Base-by-base conservation (phyloP, 1,140 invertebrate genomes). In the Tetramorium parvispinum region DNA sequence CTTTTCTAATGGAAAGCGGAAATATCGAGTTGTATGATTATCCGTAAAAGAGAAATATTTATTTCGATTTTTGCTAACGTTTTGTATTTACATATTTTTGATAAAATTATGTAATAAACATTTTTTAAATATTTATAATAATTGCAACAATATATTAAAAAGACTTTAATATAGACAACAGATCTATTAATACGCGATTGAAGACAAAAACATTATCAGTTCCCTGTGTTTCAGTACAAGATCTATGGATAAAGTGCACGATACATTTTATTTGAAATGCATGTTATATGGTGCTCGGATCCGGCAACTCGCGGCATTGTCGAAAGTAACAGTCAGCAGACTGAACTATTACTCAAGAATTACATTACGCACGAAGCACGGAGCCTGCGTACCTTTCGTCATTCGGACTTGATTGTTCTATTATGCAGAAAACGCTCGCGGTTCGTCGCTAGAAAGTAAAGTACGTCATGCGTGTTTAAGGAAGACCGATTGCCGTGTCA, bases 161-260 rank as follows among this genome's bases (percentile, higher is more conserved):
- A 32, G n/a, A n/a, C n/a, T n/a, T 73, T 3, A 51, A 3, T n/a
- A 53, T 13, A 73, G 18, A 51, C 10, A 32, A 32, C 13, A 0
- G 3, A 75, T 21, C 86, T 90, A 90, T 90, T 91, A 91, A 63
- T 81, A 65, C 73, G 32, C 73, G 86, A 88, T 91, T 89, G 83
- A 75, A 75, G 70, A 87, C 71, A 76, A 89, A 76, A n/a, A 10
- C 18, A 53, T n/a, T 18, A 85, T 88, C 87, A 91, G 82, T 32
- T 3, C 81, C 65, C 75, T 57, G 61, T 65, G 51, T 73, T 79
- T 77, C 68, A 18, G 0, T 40, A 55, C 1, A n/a, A 75, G 32
- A 40, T 66, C 37, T 21, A 13, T n/a, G 3, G 2, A 10, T 5
- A 40, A 66, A 66, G 3, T 65, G 16, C 18, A 43, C 10, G 37